Base-by-base conservation (phyloP, 2,113 vertebrate genomes). In the Polypterus bichir region DNA sequence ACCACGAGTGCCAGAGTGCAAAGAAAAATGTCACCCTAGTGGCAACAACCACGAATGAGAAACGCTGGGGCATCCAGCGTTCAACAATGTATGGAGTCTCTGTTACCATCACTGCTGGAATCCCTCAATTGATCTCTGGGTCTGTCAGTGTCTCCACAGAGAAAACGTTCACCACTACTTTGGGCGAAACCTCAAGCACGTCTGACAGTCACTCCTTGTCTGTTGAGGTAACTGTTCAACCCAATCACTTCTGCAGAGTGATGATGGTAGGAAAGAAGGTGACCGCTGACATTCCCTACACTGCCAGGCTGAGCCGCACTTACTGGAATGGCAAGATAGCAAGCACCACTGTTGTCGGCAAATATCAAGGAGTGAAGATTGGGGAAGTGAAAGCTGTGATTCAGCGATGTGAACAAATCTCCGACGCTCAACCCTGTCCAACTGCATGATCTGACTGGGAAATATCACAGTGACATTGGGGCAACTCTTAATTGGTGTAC, bases 1-100 rank as follows among this genome's bases (percentile, higher is more conserved):
- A 86, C 72, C 76, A 83, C 3, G 77, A 85, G 45, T 86, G 83
- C 63, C 75, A 77, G 49, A 6, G 64, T 1, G 70, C 84, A 0
- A 51, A 55, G 46, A 79, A 86, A 63, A 83, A 68, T 0, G 81
- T 81, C 60, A 81, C 75, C 58, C 79, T 87, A 60, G 73, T 79
- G 9, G 80, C 83, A 66, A 73, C 69, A 6, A 67, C 76, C 0
- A 77, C 79, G 49, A 66, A 75, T 49, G 81, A 82, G 69, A 85
- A 66, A 46, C 79, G 78, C 3, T 87, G 83, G 83, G 79, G 74
- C 71, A 81, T 85, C n/a, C 80, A 80, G 53, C 62, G 83, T 1
- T 45, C 73, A 66, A 79, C 82, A 27, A 81, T 81, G 77, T 62
- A 80, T 44, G 79, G 81, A 4, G 65, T 85, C 59, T 65, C 66